These are phyloP conservation scores for Agrilus cyanescens DNA, from an alignment of 2,888 invertebrate genomes.

Conservation along the genomic window DNA sequence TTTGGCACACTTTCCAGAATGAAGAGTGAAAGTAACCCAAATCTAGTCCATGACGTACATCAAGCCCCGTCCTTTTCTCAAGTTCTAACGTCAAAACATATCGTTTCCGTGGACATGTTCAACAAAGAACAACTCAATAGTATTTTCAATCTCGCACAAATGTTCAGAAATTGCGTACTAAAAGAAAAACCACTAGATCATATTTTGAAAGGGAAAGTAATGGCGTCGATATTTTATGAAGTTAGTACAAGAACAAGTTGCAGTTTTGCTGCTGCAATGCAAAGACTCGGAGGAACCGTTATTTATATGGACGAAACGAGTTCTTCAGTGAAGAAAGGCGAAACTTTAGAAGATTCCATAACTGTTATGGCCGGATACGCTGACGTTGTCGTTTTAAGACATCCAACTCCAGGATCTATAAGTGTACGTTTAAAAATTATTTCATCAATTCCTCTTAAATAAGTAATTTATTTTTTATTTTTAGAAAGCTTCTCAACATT, in stretches of 20 bases:
- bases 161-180: slow-evolving; percentile 66
- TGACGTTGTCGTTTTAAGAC: slow-evolving; percentile 87
- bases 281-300: slow-evolving; percentile 86
- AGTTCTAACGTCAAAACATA: slow-evolving; percentile 59
- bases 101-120: slow-evolving; percentile 78
- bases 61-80: slow-evolving; percentile 30
- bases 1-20: slow-evolving; percentile 18
- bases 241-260: slow-evolving; percentile 92
- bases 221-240: slow-evolving; percentile 97
- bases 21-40: slow-evolving; percentile 31
- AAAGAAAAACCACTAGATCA: slow-evolving; percentile 79
- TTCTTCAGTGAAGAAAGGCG: slow-evolving; percentile 94
- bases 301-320: slow-evolving; percentile 80
- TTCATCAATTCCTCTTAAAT: background rate
- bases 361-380: slow-evolving; percentile 84
- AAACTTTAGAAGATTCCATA: slow-evolving; percentile 82
- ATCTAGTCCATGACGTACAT: slow-evolving; percentile 19
- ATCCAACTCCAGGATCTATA: slow-evolving; percentile 78
- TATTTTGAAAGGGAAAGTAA: slow-evolving; percentile 79
- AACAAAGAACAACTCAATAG: slow-evolving; percentile 82
- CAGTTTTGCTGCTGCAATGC: slow-evolving; percentile 96
- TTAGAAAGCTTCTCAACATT: slow-evolving; percentile 70
- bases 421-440: background rate
- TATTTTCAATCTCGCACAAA: slow-evolving; percentile 88
- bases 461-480: slow-evolving; percentile 18